Evolutionary conservation across 2,888 invertebrate genomes (phyloP).

Genomic region (Drepana falcataria): DNA sequence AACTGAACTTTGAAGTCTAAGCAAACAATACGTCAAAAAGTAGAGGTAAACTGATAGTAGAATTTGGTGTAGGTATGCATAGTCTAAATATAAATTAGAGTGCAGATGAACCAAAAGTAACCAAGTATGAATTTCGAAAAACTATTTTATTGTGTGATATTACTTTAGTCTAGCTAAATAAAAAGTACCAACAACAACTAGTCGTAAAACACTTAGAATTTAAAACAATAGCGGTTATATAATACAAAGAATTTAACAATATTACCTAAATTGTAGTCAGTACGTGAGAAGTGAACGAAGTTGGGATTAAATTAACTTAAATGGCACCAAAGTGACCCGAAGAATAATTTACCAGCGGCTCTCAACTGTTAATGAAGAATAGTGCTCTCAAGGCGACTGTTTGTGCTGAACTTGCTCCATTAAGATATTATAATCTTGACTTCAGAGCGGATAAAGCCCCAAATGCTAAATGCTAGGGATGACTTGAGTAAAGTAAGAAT

Average conservation of each 20-base stretch:
- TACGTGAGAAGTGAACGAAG: conserved; percentile 58
- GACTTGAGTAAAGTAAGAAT: conserved; percentile 14
- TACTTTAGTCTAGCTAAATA: no score
- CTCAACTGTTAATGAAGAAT: conserved; percentile 68
- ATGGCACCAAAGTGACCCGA: conserved; percentile 73
- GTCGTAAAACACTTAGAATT: no score
- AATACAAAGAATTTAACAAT: conserved; percentile 26
- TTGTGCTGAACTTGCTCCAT: conserved; percentile 67
- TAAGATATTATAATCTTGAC: conserved; percentile 69
- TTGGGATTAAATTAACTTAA: conserved; percentile 73
- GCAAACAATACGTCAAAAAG: no score
- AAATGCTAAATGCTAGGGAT: conserved; percentile 33
- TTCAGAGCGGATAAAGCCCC: conserved; percentile 32
- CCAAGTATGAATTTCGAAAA: no score
- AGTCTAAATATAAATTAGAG: no score
- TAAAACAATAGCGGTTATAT: conserved; percentile 9
- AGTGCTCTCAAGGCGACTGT: conserved; percentile 66
- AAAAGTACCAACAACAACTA: no score
- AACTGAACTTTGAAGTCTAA: no score
- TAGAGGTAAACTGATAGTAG: no score
- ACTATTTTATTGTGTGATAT: no score
- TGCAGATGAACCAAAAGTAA: no score
- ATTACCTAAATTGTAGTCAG: conserved; percentile 35
- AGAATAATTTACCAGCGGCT: conserved; percentile 70
- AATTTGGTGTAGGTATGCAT: no score